Percentiles rank a stretch among this genome's conserved stretches.
These are phyloP conservation scores for Poecile atricapillus DNA, from an alignment of 2,113 vertebrate genomes.

Conservation along the genomic window DNA sequence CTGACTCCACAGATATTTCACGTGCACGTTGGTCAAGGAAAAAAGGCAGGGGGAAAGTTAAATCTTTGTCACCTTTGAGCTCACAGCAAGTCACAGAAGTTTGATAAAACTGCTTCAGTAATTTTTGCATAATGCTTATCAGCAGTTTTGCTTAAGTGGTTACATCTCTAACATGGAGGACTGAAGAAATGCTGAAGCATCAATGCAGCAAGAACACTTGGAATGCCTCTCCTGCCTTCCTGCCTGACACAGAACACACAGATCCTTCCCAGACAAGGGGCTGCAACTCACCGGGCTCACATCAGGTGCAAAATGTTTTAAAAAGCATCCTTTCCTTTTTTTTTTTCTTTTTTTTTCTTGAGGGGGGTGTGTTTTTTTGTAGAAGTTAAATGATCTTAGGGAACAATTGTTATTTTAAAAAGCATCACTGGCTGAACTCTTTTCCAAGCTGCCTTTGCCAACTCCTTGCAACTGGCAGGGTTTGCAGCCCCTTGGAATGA, in stretches of 20 bases:
- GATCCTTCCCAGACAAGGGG: neutral
- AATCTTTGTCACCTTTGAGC: neutral
- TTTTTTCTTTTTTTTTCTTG: neutral
- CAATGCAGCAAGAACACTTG: neutral
- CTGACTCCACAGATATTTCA: neutral
- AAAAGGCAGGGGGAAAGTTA: neutral
- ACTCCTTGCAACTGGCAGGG: neutral
- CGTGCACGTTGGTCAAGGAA: neutral
- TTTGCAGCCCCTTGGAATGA: neutral
- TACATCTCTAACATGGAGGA: neutral
- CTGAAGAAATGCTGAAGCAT: neutral
- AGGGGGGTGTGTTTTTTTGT: neutral
- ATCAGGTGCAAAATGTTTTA: neutral
- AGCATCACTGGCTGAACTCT: neutral
- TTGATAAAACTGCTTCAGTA: neutral
- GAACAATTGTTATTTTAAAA: neutral
- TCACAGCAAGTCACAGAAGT: neutral
- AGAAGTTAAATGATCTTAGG: neutral
- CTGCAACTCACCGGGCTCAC: neutral
- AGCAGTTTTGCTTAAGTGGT: neutral
- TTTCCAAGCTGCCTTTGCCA: neutral
- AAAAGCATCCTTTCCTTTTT: neutral
- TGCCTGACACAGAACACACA: neutral
- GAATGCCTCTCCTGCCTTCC: neutral
- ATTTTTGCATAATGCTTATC: neutral